Percentiles rank a stretch among this genome's conserved stretches.
Conservation (phyloP, 2,113 vertebrate genomes). For the Hippopotamus amphibius region DNA sequence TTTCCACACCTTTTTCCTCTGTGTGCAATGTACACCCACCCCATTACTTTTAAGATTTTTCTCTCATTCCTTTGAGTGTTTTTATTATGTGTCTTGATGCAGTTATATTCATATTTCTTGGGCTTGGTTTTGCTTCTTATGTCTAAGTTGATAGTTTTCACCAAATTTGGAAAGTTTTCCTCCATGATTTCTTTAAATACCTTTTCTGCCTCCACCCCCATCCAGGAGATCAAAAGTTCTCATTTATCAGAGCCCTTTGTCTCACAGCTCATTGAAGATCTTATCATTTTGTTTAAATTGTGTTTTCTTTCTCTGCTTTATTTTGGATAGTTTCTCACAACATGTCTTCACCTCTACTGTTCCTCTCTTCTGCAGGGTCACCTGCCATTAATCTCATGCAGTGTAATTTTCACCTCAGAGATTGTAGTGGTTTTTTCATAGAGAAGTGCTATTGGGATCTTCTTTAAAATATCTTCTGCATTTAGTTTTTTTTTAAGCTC, state of each 20-base stretch:
- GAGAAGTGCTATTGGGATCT: neutral
- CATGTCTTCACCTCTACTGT: neutral
- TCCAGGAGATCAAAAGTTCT: neutral
- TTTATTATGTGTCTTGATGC: neutral
- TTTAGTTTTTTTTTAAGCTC: neutral
- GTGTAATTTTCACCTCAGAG: neutral
- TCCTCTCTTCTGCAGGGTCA: neutral
- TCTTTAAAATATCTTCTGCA: neutral
- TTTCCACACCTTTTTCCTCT: neutral
- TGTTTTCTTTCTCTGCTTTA: neutral
- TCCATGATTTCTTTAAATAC: neutral
- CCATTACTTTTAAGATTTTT: neutral
- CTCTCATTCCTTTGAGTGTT: neutral
- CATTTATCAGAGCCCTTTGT: neutral
- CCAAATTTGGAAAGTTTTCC: neutral
- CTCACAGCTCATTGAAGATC: neutral
- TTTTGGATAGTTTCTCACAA: neutral
- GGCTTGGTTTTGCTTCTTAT: neutral
- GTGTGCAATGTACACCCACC: neutral
- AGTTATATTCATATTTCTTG: neutral
- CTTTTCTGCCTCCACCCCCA: accelerated
- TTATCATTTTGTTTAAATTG: neutral
- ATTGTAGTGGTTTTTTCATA: neutral
- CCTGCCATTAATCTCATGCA: neutral
- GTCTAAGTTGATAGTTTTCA: neutral